phyloP scores from a whole-genome alignment of 2,113 vertebrate genomes.

The Pterophyllum scalare region DNA sequence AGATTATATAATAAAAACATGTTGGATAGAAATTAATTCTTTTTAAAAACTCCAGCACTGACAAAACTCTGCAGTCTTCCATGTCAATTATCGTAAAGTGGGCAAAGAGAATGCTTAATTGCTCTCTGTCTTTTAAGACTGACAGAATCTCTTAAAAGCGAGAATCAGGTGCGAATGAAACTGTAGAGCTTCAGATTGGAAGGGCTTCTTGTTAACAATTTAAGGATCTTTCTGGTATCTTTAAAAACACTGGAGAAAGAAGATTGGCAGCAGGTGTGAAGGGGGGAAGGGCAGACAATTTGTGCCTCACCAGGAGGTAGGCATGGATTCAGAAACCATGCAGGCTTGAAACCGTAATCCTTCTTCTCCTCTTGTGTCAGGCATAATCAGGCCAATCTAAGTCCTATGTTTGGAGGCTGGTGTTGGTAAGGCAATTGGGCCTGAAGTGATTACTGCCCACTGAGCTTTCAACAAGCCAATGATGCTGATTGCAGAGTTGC shows the following conservation, averaged over 20 bases:
- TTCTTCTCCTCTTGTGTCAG: background rate
- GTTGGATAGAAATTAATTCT: background rate
- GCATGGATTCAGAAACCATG: background rate
- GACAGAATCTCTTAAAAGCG: background rate
- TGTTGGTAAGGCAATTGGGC: background rate
- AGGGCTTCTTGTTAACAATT: background rate
- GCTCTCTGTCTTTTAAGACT: background rate
- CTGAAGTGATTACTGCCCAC: background rate
- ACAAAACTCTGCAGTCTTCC: background rate
- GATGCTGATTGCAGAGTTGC: background rate
- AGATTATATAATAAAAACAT: background rate
- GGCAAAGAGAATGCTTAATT: background rate
- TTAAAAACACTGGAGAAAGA: background rate
- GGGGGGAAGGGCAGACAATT: background rate
- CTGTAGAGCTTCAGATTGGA: background rate
- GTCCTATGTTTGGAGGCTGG: background rate
- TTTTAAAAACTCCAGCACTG: too few species aligned
- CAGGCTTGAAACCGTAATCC: slow-evolving; percentile 1
- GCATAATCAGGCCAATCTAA: slow-evolving; percentile 25
- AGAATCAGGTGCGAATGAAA: slow-evolving; percentile 2
- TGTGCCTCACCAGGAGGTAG: background rate
- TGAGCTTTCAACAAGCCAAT: slow-evolving; percentile 9
- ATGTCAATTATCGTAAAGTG: background rate
- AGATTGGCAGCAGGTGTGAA: slow-evolving; percentile 13
- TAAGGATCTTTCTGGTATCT: background rate